Evolutionary conservation across 2,797 vertebrate species (phyloP), one percentile per base, ranked within the genome.

Genomic region (Falco novaeseelandiae): DNA sequence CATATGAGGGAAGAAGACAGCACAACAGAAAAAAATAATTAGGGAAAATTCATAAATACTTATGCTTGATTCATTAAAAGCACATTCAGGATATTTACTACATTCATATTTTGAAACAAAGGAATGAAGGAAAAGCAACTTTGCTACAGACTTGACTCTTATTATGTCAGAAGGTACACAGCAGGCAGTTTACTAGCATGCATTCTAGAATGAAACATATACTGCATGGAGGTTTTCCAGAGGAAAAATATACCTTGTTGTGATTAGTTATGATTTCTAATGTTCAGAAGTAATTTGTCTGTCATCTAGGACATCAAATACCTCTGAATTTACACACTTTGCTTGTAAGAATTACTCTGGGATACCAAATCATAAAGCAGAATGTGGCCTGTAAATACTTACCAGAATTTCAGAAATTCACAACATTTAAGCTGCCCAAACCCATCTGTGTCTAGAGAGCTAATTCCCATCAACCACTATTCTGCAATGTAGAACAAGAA

Each of bases 131-230:
- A 80, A 86, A 74, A 58, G 1, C 13, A 87, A 20, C 17, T 88
- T 77, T 12, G 58, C 19, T 70, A 13, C 16, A 34, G 4, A 2
- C 10, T 90, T 34, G 22, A 66, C 32, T 57, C 19, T 32, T 15
- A 14, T 23, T 58, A 70, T 11, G 4, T 63, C 32, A 51, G 48
- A 92, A 88, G 26, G 19, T 46, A 38, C 18, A 17, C 7, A 89
- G 7, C 21, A 78, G 21, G 52, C 14, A 87, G 14, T 8, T 71
- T 71, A 78, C 3, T 49, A n/a, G 67, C 27, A n/a, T 0, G 0
- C 10, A 42, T 44, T 80, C 34, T 74, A 17, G 18, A 79, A 66
- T 58, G 1, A 66, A 90, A 85, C 66, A 62, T 13, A 20, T 16
- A 38, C 17, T 19, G 21, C 7, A 62, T 27, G 38, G 63, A 73